Conservation (phyloP, 2,888 invertebrate genomes). For the Lordiphosa andalusiaca region DNA sequence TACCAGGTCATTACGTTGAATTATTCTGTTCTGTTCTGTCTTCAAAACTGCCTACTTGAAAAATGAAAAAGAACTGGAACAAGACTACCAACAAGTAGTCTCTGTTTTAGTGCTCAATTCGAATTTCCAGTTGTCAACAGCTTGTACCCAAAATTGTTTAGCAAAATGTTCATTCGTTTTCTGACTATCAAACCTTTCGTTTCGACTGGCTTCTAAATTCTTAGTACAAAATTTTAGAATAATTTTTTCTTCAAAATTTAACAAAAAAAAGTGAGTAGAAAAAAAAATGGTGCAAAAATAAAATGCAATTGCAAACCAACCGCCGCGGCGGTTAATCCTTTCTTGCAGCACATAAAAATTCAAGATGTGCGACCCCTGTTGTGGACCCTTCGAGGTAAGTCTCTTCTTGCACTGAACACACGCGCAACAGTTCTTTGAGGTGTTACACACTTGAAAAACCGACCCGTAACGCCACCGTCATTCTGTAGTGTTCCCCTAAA, state of each 20-base stretch:
- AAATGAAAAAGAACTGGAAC: too few relatives aligned
- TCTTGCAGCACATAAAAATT: slow-evolving; percentile 40
- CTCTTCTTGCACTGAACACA: neutral
- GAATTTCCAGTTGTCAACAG: neutral
- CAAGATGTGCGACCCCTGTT: slow-evolving; percentile 77
- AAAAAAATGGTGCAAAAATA: neutral
- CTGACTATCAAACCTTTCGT: slow-evolving; percentile 54
- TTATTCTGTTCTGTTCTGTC: too few relatives aligned
- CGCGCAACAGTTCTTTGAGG: neutral
- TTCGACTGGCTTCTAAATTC: slow-evolving; percentile 63
- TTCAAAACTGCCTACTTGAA: too few relatives aligned
- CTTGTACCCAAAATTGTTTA: neutral
- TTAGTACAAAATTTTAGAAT: slow-evolving; percentile 43
- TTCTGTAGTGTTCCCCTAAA: slow-evolving; percentile 69
- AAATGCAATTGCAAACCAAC: slow-evolving; percentile 3
- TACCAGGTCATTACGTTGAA: too few relatives aligned
- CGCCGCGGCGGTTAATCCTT: slow-evolving; percentile 1
- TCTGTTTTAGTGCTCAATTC: slow-evolving; percentile 3
- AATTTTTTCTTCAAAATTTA: slow-evolving; percentile 24
- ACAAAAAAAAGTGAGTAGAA: slow-evolving; percentile 39
- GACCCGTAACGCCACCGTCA: neutral
- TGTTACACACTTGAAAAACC: neutral
- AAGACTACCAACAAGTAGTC: slow-evolving; percentile 31
- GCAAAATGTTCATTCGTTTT: slow-evolving; percentile 47
- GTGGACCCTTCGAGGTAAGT: slow-evolving; percentile 78